Base-by-base conservation (phyloP, 1,140 invertebrate genomes). In the Ditylenchus dipsaci region DNA sequence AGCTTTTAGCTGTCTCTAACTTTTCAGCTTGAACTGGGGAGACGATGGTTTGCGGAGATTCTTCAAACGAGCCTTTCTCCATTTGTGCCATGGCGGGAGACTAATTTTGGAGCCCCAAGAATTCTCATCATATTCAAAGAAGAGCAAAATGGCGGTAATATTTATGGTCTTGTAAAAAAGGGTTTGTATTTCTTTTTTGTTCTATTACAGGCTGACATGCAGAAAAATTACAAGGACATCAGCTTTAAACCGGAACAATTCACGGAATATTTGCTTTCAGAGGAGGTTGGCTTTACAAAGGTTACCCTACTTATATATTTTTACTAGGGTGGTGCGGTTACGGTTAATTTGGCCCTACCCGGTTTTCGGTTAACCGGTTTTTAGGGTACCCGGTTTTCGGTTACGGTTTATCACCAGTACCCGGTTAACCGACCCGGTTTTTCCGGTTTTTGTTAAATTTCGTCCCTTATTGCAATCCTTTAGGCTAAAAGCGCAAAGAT, bases 41-140 rank as follows among this genome's bases (percentile, higher is more conserved):
- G 95, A 99, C 84, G 87, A 87, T 17, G 95, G 95, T 1, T 82
- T 99, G n/a, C 95, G 95, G 84, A 87, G 91, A 71, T 88, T 91
- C 56, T 98, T 98, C 82, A 89, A 90, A 71, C 86, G 93, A 13
- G 92, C 95, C 86, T 93, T 90, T 81, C 87, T 88, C 11, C 93
- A 97, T 78, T 85, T 99, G n/a, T 87, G 89, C 59, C 33, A 70
- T 0, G 69, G 69, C 64, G 59, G 59, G n/a, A 19, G 59, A 13
- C 29, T 61, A 8, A 43, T 61, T 13, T 21, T 61, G 8, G 59
- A 56, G 8, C 29, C 59, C 1, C 59, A 61, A 43, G 59, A 61
- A 30, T 61, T 61, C 38, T 30, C 59, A 5, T 19, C n/a, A 8
- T 61, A 61, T n/a, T 19, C n/a, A 61, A 30, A 43, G 26, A 30